These are phyloP conservation scores for Microtus oregoni DNA, from an alignment of 2,113 vertebrate genomes.

Conservation along the genomic window DNA sequence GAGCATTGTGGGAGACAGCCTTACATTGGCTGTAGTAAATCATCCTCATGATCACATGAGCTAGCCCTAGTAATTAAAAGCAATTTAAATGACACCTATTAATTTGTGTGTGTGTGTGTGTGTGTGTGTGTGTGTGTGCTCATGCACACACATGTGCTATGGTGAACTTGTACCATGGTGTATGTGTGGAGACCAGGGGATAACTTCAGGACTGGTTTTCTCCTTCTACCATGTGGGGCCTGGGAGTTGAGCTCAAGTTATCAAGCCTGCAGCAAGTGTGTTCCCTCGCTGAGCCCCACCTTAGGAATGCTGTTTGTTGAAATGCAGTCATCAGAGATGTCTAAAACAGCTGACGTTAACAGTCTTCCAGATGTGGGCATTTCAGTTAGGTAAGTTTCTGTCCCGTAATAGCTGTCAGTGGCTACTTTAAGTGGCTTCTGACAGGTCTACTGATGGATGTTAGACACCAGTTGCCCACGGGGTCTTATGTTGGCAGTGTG, in stretches of 20 bases:
- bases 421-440: neutral
- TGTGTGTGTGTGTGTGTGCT: accelerated
- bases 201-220: neutral
- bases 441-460: neutral
- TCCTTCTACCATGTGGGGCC: neutral
- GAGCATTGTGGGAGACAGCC: neutral
- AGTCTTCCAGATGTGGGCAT: neutral
- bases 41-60: neutral
- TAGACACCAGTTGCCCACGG: neutral
- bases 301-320: neutral
- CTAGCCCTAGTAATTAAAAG: neutral
- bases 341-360: too few species aligned
- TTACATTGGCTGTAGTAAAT: neutral
- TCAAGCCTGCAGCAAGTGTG: neutral
- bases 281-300: neutral
- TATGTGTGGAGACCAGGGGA: neutral
- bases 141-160: too few species aligned
- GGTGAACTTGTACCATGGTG: neutral
- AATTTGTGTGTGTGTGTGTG: neutral
- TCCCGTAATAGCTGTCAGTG: neutral
- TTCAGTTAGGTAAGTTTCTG: neutral
- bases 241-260: neutral
- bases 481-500: neutral
- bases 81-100: neutral
- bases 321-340: neutral